These are phyloP conservation scores for Amyelois transitella DNA, from an alignment of 1,140 invertebrate genomes.

Conservation along the genomic window DNA sequence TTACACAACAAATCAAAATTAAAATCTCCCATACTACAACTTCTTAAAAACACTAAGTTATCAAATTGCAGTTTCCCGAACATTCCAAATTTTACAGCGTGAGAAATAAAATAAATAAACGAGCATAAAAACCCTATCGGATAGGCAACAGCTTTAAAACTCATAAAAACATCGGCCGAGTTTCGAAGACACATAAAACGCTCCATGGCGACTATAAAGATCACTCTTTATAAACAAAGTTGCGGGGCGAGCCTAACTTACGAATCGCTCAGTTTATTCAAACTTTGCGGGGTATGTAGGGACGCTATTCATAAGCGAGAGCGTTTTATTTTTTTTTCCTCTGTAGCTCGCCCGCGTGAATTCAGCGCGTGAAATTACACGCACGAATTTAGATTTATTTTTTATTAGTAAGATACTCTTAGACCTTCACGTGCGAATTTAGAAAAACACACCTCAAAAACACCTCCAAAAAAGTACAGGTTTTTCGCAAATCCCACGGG, in stretches of 20 bases:
- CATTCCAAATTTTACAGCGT: neutral
- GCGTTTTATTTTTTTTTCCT: neutral
- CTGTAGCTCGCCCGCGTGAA: too few relatives aligned
- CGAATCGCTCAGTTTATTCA: conserved; percentile 9
- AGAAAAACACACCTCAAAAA: too few relatives aligned
- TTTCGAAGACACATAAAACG: conserved; percentile 10
- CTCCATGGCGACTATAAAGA: conserved; percentile 8
- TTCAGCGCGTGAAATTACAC: too few relatives aligned
- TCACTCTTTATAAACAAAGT: conserved; percentile 14
- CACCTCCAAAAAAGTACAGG: too few relatives aligned
- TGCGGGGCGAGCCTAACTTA: conserved; percentile 3
- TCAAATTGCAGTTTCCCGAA: neutral
- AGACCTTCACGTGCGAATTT: too few relatives aligned
- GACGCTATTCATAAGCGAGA: neutral
- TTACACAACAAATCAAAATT: too few relatives aligned
- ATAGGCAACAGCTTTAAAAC: conserved; percentile 7
- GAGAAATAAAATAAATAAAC: neutral
- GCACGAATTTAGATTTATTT: too few relatives aligned
- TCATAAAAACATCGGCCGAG: conserved; percentile 10
- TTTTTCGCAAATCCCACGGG: too few relatives aligned
- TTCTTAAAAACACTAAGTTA: too few relatives aligned
- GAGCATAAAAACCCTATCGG: neutral
- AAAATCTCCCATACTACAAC: too few relatives aligned
- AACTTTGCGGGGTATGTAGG: conserved; percentile 1
- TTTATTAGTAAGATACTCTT: too few relatives aligned